These are phyloP conservation scores for Dissostichus mawsoni DNA, from an alignment of 2,113 vertebrate species.

Conservation along the genomic window DNA sequence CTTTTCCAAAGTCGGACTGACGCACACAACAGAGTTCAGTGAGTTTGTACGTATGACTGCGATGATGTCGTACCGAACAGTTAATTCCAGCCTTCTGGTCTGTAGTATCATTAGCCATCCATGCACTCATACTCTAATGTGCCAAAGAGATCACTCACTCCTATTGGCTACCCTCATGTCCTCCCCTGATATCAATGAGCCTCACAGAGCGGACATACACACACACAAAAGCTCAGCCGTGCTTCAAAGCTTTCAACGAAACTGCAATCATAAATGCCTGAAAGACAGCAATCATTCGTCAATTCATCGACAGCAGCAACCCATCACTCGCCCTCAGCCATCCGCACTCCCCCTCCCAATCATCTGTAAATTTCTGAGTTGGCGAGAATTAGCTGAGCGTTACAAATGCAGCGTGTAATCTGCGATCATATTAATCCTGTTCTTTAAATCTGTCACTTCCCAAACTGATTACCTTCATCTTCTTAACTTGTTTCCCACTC, in stretches of 20 bases:
- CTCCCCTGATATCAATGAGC: slow-evolving; percentile 38
- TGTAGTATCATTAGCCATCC: slow-evolving; percentile 52
- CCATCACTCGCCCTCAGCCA: slow-evolving; percentile 11
- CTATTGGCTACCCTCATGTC: slow-evolving; percentile 58
- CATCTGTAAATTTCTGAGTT: slow-evolving; percentile 43
- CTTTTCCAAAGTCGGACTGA: slow-evolving; percentile 62
- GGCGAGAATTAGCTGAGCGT: slow-evolving; percentile 29
- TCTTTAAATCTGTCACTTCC: slow-evolving; percentile 65
- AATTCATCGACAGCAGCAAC: slow-evolving; percentile 57
- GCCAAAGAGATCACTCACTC: slow-evolving; percentile 51
- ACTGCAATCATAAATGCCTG: slow-evolving; percentile 54
- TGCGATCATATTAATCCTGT: slow-evolving; percentile 68
- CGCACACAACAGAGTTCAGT: slow-evolving; percentile 33
- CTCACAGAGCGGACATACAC: slow-evolving; percentile 28
- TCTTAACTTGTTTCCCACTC: slow-evolving; percentile 61
- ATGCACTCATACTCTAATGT: slow-evolving; percentile 33
- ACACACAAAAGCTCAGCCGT: slow-evolving; percentile 22
- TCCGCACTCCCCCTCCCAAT: not conserved
- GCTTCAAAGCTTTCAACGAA: slow-evolving; percentile 44
- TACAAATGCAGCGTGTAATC: slow-evolving; percentile 55
- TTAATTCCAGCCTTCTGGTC: slow-evolving; percentile 39
- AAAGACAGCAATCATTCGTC: slow-evolving; percentile 66
- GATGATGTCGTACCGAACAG: slow-evolving; percentile 16
- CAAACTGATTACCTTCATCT: slow-evolving; percentile 74
- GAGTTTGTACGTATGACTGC: slow-evolving; percentile 14